Base-by-base conservation (phyloP, 37 sponge, comb jelly and placozoan species). In the Halichondria panicea region DNA sequence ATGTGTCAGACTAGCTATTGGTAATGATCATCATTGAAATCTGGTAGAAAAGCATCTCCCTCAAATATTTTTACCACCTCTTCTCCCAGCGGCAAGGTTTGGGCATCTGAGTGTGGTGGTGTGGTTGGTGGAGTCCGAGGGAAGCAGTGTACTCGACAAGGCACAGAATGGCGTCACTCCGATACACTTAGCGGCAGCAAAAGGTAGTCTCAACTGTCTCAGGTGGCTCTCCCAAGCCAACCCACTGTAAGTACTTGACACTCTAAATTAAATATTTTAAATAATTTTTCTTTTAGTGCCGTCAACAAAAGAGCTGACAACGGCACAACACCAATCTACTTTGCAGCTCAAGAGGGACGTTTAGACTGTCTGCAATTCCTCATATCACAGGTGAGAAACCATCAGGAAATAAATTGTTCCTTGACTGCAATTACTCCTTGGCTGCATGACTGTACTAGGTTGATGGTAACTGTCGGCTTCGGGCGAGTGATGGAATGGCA, bases 401-500 rank as follows among this genome's bases (percentile, higher is more conserved):
- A 24, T 7, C 60, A 59, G 60, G 7, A 7, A 33, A 27, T 2
- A 8, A 2, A 67, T n/a, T n/a, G n/a, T n/a, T n/a, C n/a, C n/a
- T n/a, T n/a, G 42, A 39, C 22, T 67, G 68, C 3, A 42, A 42
- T 15, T 18, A 52, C 59, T 61, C 2, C 19, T 24, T 18, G 28
- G 11, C 4, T 57, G 0, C 2, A 0, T 40, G 37, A 55, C n/a
- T n/a, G n/a, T n/a, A n/a, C n/a, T 52, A 85, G 80, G 87, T 67
- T 34, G 80, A 79, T 34, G 87, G 61, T 54, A 73, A 87, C 44
- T 38, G 36, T 38, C 58, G 85, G 5, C 46, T 84, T 25, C 33
- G 82, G 37, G 86, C 91, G n/a, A 78, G n/a, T 56, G 91, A 90
- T 42, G 91, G 91, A 4, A 90, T 90, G 91, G 71, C 81, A 32